Percentiles rank a stretch among this genome's conserved stretches.
phyloP scores from a whole-genome alignment of 2,888 invertebrate species.

The Cordilura impudica region DNA sequence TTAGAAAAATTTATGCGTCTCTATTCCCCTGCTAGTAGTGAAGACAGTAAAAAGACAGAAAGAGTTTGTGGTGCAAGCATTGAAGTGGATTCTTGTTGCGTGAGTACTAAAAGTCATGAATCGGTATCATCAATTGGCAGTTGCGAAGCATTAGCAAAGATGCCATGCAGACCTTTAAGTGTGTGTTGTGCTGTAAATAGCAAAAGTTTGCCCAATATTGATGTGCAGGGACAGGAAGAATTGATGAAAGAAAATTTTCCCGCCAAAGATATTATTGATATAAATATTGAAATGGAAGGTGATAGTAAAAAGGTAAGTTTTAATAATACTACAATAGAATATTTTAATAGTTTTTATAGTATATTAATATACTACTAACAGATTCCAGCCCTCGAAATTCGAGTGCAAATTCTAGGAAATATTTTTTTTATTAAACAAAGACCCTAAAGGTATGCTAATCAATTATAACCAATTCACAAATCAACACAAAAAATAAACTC shows the following conservation, averaged over 20 bases:
- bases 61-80: neutral
- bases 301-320: constrained; percentile 34
- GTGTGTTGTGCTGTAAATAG: constrained; percentile 9
- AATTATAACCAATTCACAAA: too few relatives aligned
- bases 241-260: neutral
- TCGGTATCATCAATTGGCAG: constrained; percentile 24
- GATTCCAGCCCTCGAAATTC: too few relatives aligned
- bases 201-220: constrained; percentile 59
- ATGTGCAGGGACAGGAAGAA: neutral
- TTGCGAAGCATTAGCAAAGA: constrained; percentile 36
- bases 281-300: constrained; percentile 46
- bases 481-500: too few relatives aligned
- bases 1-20: constrained; percentile 83
- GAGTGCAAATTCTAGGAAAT: too few relatives aligned
- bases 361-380: too few relatives aligned
- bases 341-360: neutral
- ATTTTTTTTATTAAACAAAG: too few relatives aligned
- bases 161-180: constrained; percentile 7
- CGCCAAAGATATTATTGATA: constrained; percentile 26
- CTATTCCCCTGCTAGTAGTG: constrained; percentile 59
- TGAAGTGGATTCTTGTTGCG: neutral
- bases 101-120: constrained; percentile 22
- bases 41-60: constrained; percentile 22
- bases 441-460: too few relatives aligned
- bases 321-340: too few relatives aligned